A percentile compares a stretch with the other conserved stretches of the same genome.
phyloP scores from a whole-genome alignment of 2,888 invertebrate genomes.

The Heliconius charithonia region DNA sequence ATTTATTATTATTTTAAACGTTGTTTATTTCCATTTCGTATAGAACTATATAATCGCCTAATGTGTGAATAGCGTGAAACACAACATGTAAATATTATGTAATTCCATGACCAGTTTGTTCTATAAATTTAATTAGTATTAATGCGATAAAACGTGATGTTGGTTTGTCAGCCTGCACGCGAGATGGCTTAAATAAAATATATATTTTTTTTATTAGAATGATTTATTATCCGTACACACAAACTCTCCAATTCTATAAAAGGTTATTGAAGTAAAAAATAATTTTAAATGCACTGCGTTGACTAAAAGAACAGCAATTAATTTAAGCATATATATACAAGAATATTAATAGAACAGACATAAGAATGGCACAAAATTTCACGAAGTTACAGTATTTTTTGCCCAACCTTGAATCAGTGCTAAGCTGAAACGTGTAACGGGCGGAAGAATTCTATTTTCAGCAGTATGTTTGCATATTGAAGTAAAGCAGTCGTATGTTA shows the following conservation, averaged over 20 bases:
- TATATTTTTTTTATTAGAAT: background rate
- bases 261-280: background rate
- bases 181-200: background rate
- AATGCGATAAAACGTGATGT: background rate
- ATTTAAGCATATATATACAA: background rate
- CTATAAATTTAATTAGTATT: background rate
- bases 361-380: constrained; percentile 1
- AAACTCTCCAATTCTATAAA: background rate
- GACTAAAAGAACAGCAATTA: background rate
- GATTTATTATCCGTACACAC: background rate
- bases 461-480: constrained; percentile 18
- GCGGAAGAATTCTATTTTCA: constrained; percentile 30
- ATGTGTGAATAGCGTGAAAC: background rate
- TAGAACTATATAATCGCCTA: background rate
- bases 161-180: background rate
- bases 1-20: background rate
- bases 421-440: constrained; percentile 17
- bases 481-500: constrained; percentile 5
- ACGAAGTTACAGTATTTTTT: constrained; percentile 11
- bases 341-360: background rate
- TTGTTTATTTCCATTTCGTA: background rate
- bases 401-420: constrained; percentile 20
- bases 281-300: background rate
- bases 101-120: background rate
- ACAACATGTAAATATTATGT: background rate